Percentiles rank a stretch among this genome's conserved stretches.
Evolutionary conservation across 2,888 invertebrate species (phyloP).

Genomic region (Pollenia labialis): DNA sequence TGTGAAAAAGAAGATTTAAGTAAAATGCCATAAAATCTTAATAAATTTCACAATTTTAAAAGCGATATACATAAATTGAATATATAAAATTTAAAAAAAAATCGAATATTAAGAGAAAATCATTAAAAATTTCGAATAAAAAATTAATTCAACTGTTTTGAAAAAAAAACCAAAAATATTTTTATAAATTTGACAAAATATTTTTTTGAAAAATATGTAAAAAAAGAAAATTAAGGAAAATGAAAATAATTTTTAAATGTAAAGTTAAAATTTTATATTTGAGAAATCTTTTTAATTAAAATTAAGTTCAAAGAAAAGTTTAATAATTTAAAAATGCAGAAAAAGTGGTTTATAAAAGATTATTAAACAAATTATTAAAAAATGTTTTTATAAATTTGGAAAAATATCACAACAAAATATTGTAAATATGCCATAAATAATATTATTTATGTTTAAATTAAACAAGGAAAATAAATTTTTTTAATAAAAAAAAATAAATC

Average conservation of each 20-base stretch:
- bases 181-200: too few species aligned
- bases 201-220: too few species aligned
- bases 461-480: background rate
- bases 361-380: too few species aligned
- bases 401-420: background rate
- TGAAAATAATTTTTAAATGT: too few species aligned
- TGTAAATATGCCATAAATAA: conserved; percentile 11
- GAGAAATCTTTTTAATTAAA: too few species aligned
- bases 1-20: background rate
- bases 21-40: conserved; percentile 22
- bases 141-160: background rate
- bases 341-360: too few species aligned
- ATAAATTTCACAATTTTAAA: conserved; percentile 21
- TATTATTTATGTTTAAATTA: background rate
- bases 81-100: background rate
- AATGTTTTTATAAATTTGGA: background rate
- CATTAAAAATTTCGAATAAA: conserved; percentile 4
- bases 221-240: too few species aligned
- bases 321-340: too few species aligned
- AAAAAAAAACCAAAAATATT: too few species aligned
- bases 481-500: background rate
- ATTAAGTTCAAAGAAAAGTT: too few species aligned
- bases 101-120: conserved; percentile 2
- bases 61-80: background rate
- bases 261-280: too few species aligned